These are phyloP conservation scores for Ornithoptera priamus DNA, from an alignment of 2,888 invertebrate genomes.

Conservation along the genomic window DNA sequence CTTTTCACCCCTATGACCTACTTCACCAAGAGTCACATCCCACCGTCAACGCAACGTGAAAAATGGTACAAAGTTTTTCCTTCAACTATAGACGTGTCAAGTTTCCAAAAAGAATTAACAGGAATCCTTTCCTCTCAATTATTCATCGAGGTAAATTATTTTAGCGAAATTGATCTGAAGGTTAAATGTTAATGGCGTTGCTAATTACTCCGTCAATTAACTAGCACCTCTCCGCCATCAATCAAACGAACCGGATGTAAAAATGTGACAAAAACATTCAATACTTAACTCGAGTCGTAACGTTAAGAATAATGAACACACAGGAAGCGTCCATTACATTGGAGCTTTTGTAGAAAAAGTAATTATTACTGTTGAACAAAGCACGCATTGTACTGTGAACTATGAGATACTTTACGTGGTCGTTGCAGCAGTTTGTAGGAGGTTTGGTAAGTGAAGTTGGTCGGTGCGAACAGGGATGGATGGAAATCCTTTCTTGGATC, in stretches of 20 bases:
- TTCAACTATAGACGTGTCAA: no score
- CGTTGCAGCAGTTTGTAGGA: no score
- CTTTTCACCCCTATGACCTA: no score
- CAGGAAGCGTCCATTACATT: background rate
- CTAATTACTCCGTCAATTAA: slow-evolving; percentile 62
- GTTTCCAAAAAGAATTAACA: no score
- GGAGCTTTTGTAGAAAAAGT: background rate
- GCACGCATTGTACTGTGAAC: background rate
- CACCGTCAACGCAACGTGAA: no score
- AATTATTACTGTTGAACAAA: background rate
- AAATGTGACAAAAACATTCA: slow-evolving; percentile 44
- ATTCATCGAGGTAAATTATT: slow-evolving; percentile 2
- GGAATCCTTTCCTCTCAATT: background rate
- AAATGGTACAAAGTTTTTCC: no score
- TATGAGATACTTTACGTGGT: background rate
- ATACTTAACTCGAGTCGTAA: slow-evolving; percentile 40
- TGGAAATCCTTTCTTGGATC: background rate
- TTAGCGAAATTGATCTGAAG: slow-evolving; percentile 4
- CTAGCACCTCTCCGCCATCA: slow-evolving; percentile 57
- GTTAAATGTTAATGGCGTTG: slow-evolving; percentile 32
- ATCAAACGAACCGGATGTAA: slow-evolving; percentile 52
- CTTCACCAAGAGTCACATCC: no score
- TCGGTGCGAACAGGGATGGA: background rate
- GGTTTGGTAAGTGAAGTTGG: no score
- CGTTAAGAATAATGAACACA: slow-evolving; percentile 31